phyloP scores from a whole-genome alignment of 2,888 invertebrate species.

The Caenorhabditis wallacei region DNA sequence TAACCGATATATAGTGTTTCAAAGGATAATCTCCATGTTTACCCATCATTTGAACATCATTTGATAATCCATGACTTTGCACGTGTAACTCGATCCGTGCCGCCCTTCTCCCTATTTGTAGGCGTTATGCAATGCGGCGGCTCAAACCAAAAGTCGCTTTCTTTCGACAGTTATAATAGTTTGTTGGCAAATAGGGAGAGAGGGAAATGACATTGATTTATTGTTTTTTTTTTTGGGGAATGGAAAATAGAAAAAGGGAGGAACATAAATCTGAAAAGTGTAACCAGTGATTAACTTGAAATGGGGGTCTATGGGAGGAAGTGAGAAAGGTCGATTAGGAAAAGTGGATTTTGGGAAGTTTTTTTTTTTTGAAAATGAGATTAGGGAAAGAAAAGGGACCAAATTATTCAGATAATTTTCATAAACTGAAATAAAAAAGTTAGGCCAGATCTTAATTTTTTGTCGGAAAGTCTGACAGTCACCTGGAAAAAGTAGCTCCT shows the following conservation, averaged over 20 bases:
- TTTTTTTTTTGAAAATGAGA: slow-evolving; percentile 1
- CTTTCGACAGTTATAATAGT: slow-evolving; percentile 43
- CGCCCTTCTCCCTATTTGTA: slow-evolving; percentile 49
- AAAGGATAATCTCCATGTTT: no score
- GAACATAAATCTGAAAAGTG: slow-evolving; percentile 55
- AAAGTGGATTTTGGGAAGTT: slow-evolving; percentile 20
- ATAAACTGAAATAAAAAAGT: no score
- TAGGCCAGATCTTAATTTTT: no score
- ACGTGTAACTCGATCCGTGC: slow-evolving; percentile 44
- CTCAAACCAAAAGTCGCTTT: slow-evolving; percentile 26
- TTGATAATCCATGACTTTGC: slow-evolving; percentile 9
- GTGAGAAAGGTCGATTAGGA: slow-evolving; percentile 49
- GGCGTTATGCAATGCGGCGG: slow-evolving; percentile 38
- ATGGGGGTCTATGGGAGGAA: not conserved
- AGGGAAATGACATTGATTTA: slow-evolving; percentile 45
- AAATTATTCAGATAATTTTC: no score
- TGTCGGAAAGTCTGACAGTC: not conserved
- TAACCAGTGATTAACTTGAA: slow-evolving; percentile 51
- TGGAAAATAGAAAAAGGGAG: not conserved
- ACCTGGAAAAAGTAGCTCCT: no score
- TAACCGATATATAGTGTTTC: no score
- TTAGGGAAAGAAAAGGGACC: not conserved
- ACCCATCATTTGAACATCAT: no score
- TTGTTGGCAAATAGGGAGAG: slow-evolving; percentile 40
- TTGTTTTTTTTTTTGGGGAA: slow-evolving; percentile 3